phyloP scores from a whole-genome alignment of 30 jellyfish, hydroid and myxozoan species.

The Hydra vulgaris region DNA sequence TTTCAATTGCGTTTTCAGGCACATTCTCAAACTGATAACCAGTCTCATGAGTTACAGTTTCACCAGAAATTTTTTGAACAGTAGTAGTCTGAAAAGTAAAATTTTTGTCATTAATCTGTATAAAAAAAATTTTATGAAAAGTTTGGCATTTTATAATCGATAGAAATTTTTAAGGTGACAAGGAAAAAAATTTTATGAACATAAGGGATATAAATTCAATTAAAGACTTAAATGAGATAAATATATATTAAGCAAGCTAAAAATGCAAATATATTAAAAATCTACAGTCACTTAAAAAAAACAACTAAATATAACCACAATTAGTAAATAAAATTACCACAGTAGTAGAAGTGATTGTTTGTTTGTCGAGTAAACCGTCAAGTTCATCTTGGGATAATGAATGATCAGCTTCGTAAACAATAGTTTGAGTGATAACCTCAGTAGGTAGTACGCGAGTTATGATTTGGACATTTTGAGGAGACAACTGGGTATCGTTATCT shows the following conservation, averaged over 20 bases:
- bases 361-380: background rate
- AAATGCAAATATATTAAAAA: no score
- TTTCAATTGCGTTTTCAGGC: slow-evolving; percentile 11
- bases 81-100: slow-evolving; percentile 1
- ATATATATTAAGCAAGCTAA: no score
- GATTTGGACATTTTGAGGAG: background rate
- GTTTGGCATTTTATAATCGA: no score
- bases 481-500: background rate
- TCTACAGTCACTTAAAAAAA: no score
- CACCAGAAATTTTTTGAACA: slow-evolving; percentile 8
- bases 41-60: slow-evolving; percentile 17
- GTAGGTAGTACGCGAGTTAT: slow-evolving; percentile 17
- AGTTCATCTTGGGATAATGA: slow-evolving; percentile 17
- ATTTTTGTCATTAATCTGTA: no score
- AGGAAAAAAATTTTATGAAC: no score
- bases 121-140: no score
- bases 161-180: no score
- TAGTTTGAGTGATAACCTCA: slow-evolving; percentile 24
- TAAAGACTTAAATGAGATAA: no score
- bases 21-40: no score
- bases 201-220: no score
- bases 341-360: slow-evolving; percentile 7
- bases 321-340: background rate
- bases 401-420: slow-evolving; percentile 25
- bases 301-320: background rate